A percentile compares a stretch with the other conserved stretches of the same genome.
These are phyloP conservation scores for Pygoscelis adeliae DNA, from an alignment of 2,113 vertebrate genomes.

Conservation along the genomic window DNA sequence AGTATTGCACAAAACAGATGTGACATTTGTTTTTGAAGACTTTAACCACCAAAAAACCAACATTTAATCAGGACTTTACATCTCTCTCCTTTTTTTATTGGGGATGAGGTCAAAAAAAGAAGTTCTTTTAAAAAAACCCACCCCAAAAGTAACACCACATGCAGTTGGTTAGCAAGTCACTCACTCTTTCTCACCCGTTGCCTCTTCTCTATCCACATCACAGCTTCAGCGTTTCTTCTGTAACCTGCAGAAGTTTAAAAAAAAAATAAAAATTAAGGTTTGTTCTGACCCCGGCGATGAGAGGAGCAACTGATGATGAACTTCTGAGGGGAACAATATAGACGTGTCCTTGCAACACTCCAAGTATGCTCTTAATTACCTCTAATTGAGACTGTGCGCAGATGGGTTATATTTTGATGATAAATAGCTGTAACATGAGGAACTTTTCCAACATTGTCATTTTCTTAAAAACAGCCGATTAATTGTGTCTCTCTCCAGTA, in stretches of 20 bases:
- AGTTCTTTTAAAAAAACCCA: background rate
- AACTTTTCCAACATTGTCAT: background rate
- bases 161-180: background rate
- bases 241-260: background rate
- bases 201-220: background rate
- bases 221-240: background rate
- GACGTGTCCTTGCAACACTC: background rate
- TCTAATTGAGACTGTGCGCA: background rate
- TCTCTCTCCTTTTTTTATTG: background rate
- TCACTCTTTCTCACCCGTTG: background rate
- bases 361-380: conserved; percentile 20
- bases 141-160: no score
- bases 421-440: background rate
- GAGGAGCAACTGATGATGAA: background rate
- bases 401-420: conserved; percentile 5
- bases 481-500: background rate
- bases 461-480: background rate
- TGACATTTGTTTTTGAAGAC: background rate
- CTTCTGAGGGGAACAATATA: background rate
- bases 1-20: background rate
- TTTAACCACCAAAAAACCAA: background rate
- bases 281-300: background rate
- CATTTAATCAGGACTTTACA: background rate
- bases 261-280: background rate
- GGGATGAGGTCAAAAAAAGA: background rate